phyloP scores from a whole-genome alignment of 1,140 invertebrate species.

The Lucilia sericata region DNA sequence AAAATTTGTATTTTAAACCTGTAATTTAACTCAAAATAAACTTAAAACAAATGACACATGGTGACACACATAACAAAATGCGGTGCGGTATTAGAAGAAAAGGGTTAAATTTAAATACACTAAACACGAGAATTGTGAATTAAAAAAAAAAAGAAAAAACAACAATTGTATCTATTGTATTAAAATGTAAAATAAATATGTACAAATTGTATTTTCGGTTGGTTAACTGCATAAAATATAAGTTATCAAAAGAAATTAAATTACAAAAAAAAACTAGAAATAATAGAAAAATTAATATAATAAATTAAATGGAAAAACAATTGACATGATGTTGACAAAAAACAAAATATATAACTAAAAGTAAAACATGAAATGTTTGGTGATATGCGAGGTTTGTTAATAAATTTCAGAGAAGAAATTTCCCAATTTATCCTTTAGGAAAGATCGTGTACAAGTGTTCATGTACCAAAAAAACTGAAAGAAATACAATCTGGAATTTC shows the following conservation, averaged over 20 bases:
- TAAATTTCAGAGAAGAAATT: not conserved
- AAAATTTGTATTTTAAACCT: constrained; percentile 7
- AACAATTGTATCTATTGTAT: not conserved
- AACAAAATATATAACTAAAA: not conserved
- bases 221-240: constrained; percentile 23
- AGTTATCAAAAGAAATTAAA: constrained; percentile 23
- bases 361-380: not conserved
- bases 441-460: too few species aligned
- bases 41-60: constrained; percentile 29
- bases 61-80: not conserved
- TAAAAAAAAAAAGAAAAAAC: not conserved
- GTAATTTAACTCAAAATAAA: constrained; percentile 31
- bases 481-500: too few species aligned
- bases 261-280: not conserved
- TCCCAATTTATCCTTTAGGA: too few species aligned
- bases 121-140: not conserved
- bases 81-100: not conserved
- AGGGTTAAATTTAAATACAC: constrained; percentile 35
- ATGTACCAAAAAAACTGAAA: too few species aligned
- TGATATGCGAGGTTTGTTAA: not conserved
- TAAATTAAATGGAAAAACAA: constrained; percentile 21
- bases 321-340: constrained; percentile 6
- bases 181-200: not conserved
- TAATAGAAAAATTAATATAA: not conserved
- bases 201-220: constrained; percentile 17